Percentiles rank a stretch among this genome's conserved stretches.
Conservation (phyloP, 2,113 vertebrate species). For the Pseudolaguvia tuberculata region DNA sequence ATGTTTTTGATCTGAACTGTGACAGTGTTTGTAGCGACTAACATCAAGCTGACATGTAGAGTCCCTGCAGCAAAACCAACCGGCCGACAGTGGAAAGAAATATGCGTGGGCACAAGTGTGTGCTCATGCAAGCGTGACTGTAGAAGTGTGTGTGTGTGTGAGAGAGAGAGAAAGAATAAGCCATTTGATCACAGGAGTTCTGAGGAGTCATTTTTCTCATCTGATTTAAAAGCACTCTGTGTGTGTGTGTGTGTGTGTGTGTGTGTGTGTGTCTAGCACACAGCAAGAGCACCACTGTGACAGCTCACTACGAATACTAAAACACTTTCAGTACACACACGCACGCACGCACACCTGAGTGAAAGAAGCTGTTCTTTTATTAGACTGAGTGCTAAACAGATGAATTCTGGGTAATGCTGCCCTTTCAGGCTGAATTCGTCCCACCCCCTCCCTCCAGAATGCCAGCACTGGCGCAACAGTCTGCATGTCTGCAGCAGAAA, state of each 20-base stretch:
- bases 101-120: slow-evolving; percentile 30
- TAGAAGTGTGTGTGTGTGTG: background rate
- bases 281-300: slow-evolving; percentile 35
- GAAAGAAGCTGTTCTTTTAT: slow-evolving; percentile 22
- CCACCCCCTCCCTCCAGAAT: background rate
- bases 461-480: background rate
- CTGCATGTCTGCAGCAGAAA: background rate
- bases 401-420: slow-evolving; percentile 21
- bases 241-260: slow-evolving; percentile 35
- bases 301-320: slow-evolving; percentile 38
- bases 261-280: slow-evolving; percentile 15
- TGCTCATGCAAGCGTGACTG: slow-evolving; percentile 25
- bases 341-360: slow-evolving; percentile 3
- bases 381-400: slow-evolving; percentile 30
- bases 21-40: background rate
- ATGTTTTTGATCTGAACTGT: background rate
- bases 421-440: slow-evolving; percentile 12
- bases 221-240: slow-evolving; percentile 32
- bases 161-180: slow-evolving; percentile 7
- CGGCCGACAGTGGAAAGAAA: slow-evolving; percentile 19
- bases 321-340: slow-evolving; percentile 5
- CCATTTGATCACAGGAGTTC: slow-evolving; percentile 39
- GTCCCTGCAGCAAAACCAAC: slow-evolving; percentile 1
- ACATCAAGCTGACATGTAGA: background rate
- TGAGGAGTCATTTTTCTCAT: slow-evolving; percentile 54